phyloP scores from a whole-genome alignment of 2,797 vertebrate genomes.

The Chaenodraco wilsoni region DNA sequence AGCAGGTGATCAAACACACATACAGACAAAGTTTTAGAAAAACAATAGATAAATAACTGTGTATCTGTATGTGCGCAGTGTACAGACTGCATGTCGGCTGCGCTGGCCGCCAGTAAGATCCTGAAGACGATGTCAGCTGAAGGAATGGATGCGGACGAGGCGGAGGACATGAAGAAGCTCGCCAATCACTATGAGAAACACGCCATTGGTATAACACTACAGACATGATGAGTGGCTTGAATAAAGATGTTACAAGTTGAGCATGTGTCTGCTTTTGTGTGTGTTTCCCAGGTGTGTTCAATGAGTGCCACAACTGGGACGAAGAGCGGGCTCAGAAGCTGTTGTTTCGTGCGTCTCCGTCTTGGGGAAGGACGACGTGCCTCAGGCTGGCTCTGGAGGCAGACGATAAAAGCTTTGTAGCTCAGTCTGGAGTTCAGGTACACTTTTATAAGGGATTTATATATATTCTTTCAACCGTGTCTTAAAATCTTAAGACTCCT shows the following conservation, averaged over 20 bases:
- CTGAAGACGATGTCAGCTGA: slow-evolving; percentile 90
- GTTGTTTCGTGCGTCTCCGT: slow-evolving; percentile 87
- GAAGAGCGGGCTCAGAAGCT: slow-evolving; percentile 89
- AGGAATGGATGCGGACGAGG: slow-evolving; percentile 88
- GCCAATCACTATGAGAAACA: slow-evolving; percentile 88
- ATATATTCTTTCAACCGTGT: neutral
- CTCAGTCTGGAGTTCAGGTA: slow-evolving; percentile 90
- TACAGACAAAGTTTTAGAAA: neutral
- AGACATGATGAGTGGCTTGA: neutral
- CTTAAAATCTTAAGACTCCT: neutral
- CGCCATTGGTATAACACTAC: slow-evolving; percentile 86
- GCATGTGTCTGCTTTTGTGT: slow-evolving; percentile 10
- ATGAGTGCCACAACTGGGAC: slow-evolving; percentile 88
- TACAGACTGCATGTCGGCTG: slow-evolving; percentile 88
- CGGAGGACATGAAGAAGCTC: slow-evolving; percentile 84
- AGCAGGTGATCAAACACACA: slow-evolving; percentile 84
- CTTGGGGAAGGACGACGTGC: slow-evolving; percentile 92
- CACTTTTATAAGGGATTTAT: neutral
- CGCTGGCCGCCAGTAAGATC: slow-evolving; percentile 93
- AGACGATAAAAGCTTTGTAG: slow-evolving; percentile 91
- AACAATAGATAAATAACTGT: neutral
- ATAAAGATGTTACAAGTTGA: neutral
- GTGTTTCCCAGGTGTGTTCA: slow-evolving; percentile 88
- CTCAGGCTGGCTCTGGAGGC: slow-evolving; percentile 92
- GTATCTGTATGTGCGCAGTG: slow-evolving; percentile 79